Evolutionary conservation across 2,113 vertebrate species (phyloP), one percentile per base, ranked within the genome.

Genomic region (Plecotus auritus): DNA sequence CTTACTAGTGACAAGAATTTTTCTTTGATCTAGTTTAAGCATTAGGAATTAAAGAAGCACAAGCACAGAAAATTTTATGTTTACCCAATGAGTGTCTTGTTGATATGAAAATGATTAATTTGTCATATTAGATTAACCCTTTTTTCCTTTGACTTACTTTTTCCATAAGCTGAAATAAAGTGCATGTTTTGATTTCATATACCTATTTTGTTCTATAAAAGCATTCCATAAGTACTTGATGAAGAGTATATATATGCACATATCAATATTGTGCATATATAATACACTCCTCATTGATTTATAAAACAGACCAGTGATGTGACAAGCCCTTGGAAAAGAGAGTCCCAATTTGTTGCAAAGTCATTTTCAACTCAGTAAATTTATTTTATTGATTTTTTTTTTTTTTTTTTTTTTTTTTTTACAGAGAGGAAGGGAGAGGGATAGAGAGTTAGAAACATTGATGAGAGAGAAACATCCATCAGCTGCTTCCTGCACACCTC

Each of bases 261-360:
- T 42, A 42, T 42, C 7, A 42, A 42, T 7, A 42, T 42, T 42
- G 42, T 28, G 26, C 26, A 11, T 12, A 17, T 47, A 59, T 59
- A 95, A 95, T 93, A 97, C 97, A 87, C 67, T 95, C 77, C 51
- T 32, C 83, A 72, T 30, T 47, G 54, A 89, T 18, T 90, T 94
- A 45, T 8, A 64, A 83, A 86, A 49, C 4, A 9, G 81, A n/a
- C 42, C 18, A 72, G 32, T n/a, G 74, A 37, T 85, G 2, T 56
- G 37, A 30, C 14, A 85, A 89, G 12, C 5, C 35, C 85, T 76
- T 70, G 14, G 20, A 40, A 42, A 28, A 76, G 17, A 76, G 20
- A 91, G 22, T 54, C 28, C 37, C 54, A 92, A 9, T 95, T 95
- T 95, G 59, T 95, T 91, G 85, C 78, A 95, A 92, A 18, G 5